Percentiles rank a stretch among this genome's conserved stretches.
phyloP scores from a whole-genome alignment of 2,113 vertebrate species.

The Alethe diademata region DNA sequence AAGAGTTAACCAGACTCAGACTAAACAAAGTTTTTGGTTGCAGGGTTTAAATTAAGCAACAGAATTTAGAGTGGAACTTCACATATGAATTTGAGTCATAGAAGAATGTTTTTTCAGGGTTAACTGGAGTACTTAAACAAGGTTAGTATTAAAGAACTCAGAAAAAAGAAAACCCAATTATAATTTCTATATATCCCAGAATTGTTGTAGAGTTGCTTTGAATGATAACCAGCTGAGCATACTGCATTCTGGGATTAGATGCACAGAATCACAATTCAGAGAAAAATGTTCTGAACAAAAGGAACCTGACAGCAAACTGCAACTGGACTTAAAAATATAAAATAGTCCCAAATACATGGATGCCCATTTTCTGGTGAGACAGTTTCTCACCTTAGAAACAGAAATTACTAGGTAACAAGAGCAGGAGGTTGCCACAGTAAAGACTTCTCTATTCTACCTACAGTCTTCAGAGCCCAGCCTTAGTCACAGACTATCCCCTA shows the following conservation, averaged over 20 bases:
- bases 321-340: neutral
- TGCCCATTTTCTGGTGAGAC: neutral
- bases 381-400: neutral
- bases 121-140: neutral
- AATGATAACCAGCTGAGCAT: neutral
- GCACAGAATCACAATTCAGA: neutral
- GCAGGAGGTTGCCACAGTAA: neutral
- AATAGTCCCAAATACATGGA: neutral
- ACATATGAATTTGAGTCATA: neutral
- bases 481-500: neutral
- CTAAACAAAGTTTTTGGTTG: neutral
- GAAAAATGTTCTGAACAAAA: neutral
- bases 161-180: neutral
- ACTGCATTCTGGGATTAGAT: neutral
- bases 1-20: neutral
- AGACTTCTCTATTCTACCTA: neutral
- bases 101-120: neutral
- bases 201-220: neutral
- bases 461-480: neutral
- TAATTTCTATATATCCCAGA: neutral
- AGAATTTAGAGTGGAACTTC: neutral
- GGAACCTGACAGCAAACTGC: neutral
- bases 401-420: neutral
- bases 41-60: neutral
- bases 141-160: neutral